These are phyloP conservation scores for Hafferia zeledoni DNA, from an alignment of 2,797 vertebrate genomes.

Conservation along the genomic window DNA sequence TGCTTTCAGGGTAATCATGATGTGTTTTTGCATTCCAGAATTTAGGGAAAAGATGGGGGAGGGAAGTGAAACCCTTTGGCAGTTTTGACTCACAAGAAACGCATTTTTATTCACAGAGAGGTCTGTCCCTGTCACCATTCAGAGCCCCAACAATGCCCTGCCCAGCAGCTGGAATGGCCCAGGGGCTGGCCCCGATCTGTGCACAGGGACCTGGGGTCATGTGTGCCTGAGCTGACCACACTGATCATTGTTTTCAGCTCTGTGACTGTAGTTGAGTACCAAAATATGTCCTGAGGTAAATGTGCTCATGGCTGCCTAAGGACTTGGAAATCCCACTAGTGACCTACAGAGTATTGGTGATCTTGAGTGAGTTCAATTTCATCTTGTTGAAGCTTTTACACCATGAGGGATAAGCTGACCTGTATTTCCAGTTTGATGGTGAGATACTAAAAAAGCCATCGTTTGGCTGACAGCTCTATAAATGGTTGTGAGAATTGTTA, in stretches of 20 bases:
- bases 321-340: neutral
- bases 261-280: neutral
- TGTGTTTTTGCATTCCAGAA: neutral
- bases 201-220: fast-evolving
- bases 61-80: neutral
- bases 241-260: neutral
- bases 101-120: neutral
- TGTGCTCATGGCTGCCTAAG: neutral
- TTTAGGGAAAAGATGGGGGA: neutral
- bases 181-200: neutral
- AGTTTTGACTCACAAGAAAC: neutral
- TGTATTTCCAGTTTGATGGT: neutral
- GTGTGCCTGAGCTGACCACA: neutral
- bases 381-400: neutral
- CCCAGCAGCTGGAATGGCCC: neutral
- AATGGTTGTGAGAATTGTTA: neutral
- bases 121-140: neutral
- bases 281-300: neutral
- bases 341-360: neutral
- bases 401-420: neutral
- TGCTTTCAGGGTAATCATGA: neutral
- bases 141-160: neutral
- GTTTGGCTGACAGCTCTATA: neutral
- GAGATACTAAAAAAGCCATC: neutral
- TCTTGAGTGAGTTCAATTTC: neutral